Evolutionary conservation across 2,888 invertebrate genomes (phyloP).

Genomic region (Amblyteles armatorius): DNA sequence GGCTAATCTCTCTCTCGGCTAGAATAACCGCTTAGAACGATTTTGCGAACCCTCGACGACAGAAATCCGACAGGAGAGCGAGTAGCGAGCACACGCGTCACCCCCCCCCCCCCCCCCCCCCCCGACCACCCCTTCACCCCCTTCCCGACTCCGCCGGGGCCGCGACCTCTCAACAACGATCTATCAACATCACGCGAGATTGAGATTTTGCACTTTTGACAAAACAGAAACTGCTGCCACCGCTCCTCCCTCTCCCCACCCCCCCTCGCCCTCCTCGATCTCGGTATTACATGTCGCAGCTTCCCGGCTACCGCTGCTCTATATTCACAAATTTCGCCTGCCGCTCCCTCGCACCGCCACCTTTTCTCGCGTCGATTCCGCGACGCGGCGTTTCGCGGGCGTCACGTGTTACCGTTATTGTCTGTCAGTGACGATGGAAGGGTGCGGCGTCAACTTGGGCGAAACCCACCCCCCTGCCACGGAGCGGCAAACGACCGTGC

Average conservation of each 20-base stretch:
- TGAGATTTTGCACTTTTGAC: conserved; percentile 75
- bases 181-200: conserved; percentile 76
- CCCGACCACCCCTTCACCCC: neutral
- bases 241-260: neutral
- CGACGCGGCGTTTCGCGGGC: conserved; percentile 53
- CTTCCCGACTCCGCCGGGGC: neutral
- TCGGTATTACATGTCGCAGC: conserved; percentile 17
- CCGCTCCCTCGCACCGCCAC: conserved; percentile 47
- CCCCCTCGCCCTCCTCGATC: conserved; percentile 36
- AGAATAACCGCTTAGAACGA: neutral
- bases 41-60: conserved; percentile 3
- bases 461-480: conserved; percentile 2
- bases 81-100: neutral
- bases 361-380: conserved; percentile 46
- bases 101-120: neutral
- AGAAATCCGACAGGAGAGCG: neutral
- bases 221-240: conserved; percentile 66
- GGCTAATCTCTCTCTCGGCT: conserved; percentile 27
- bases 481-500: conserved; percentile 4
- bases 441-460: conserved; percentile 37
- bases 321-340: conserved; percentile 70
- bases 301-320: conserved; percentile 63
- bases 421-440: conserved; percentile 67
- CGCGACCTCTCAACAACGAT: conserved; percentile 65
- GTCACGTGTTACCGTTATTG: conserved; percentile 75